phyloP scores from a whole-genome alignment of 2,797 vertebrate species.

The Macropodus opercularis region DNA sequence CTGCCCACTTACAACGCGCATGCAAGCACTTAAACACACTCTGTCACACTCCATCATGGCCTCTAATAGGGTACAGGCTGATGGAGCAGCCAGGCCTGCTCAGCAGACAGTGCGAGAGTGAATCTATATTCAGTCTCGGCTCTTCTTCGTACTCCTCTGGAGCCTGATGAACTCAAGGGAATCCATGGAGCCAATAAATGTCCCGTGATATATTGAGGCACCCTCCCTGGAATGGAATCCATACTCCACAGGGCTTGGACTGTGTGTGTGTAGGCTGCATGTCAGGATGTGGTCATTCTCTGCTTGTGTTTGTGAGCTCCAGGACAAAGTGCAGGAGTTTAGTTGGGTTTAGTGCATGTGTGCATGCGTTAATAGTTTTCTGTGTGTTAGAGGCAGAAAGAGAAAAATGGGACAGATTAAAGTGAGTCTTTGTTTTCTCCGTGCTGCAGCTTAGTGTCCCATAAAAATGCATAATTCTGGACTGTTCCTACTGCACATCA shows the following conservation, averaged over 20 bases:
- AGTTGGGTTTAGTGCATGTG: conserved; percentile 12
- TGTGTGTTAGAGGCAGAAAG: conserved; percentile 13
- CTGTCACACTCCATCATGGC: conserved; percentile 67
- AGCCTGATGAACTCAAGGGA: conserved; percentile 70
- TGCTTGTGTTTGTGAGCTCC: conserved; percentile 10
- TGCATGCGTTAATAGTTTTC: not conserved
- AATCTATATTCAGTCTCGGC: conserved; percentile 75
- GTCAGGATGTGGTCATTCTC: conserved; percentile 35
- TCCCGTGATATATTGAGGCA: conserved; percentile 63
- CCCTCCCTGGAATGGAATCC: conserved; percentile 57
- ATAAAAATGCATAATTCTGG: conserved; percentile 42
- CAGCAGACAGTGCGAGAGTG: conserved; percentile 60
- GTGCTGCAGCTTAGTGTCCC: conserved; percentile 25
- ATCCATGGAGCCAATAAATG: conserved; percentile 70
- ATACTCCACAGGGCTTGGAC: conserved; percentile 31
- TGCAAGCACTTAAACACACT: conserved; percentile 46
- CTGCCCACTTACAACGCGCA: conserved; percentile 51
- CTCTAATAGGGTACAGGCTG: conserved; percentile 65
- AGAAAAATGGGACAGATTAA: conserved; percentile 40
- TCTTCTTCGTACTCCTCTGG: conserved; percentile 53
- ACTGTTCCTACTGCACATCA: conserved; percentile 23
- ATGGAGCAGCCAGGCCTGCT: conserved; percentile 55
- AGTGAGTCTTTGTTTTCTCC: conserved; percentile 41
- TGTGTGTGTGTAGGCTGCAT: conserved; percentile 17
- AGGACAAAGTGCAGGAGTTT: conserved; percentile 17